These are phyloP conservation scores for Chiridota heheva DNA, from an alignment of 35 echinoderm and acorn worm genomes.

Conservation along the genomic window DNA sequence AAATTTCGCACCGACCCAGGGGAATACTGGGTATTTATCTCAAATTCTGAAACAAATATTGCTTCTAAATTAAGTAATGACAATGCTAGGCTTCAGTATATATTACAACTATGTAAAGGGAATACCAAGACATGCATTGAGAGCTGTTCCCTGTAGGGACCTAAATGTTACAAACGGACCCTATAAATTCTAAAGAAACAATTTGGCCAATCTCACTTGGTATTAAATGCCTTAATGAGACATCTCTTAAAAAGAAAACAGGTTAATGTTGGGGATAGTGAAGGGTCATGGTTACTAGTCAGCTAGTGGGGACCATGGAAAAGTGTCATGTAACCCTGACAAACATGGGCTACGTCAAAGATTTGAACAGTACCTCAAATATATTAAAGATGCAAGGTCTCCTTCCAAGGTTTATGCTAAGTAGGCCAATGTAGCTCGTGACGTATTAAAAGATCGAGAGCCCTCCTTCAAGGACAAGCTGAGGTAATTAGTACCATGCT, in stretches of 20 bases:
- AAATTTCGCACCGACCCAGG: conserved; percentile 1
- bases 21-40: conserved; percentile 22
- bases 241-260: not conserved
- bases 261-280: not conserved
- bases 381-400: not conserved
- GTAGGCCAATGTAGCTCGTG: not conserved
- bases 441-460: not conserved
- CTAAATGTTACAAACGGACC: not conserved
- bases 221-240: not conserved
- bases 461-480: not conserved
- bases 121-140: not conserved
- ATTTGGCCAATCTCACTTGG: not conserved
- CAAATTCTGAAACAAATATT: conserved; percentile 17
- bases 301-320: not conserved
- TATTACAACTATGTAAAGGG: not conserved
- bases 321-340: not conserved
- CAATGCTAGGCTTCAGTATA: not conserved
- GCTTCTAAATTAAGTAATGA: conserved; percentile 24
- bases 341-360: not conserved
- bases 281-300: not conserved
- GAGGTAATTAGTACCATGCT: not conserved
- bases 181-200: not conserved
- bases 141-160: not conserved
- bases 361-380: not conserved
- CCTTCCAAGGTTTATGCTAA: not conserved